Base-by-base conservation (phyloP, 2,888 invertebrate species). In the Candidula unifasciata region DNA sequence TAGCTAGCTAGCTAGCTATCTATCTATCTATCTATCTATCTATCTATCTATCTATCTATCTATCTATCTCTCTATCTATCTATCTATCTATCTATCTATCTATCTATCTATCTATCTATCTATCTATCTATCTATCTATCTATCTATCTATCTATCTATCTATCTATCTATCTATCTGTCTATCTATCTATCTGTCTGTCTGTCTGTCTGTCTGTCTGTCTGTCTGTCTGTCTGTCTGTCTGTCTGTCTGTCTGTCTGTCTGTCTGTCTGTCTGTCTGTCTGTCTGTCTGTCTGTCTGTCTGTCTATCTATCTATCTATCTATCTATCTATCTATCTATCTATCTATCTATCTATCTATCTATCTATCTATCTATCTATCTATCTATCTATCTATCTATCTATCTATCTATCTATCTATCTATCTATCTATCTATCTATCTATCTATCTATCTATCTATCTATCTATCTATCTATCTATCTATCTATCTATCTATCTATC, bases 401-500 rank as follows among this genome's bases (percentile, higher is more conserved):
- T 60, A 77, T 77, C 77, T 77, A 77, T 77, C 77, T 77, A 77
- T 77, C 77, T 77, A 77, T 77, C 77, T 77, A 77, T 77, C 77
- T 77, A 77, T 77, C 77, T 77, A 77, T 77, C 77, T 77, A 77
- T 77, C 77, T 77, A 77, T 77, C 77, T 77, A 78, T 64, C 78
- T 60, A 60, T 60, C 78, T 78, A 78, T 78, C 78, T 64, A 35
- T 77, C 77, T 77, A 57, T 77, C 57, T 57, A 57, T 77, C 77
- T 77, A 77, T 57, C 77, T 77, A 57, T 77, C 73, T 37, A 73
- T 18, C 44, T 73, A 73, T 73, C 16, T 44, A 37, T 73, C 16
- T 73, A 37, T 73, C 16, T 73, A 73, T 73, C 16, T 73, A 37
- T 37, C 3, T 68, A 30, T 27, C 8, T 27, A 68, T 68, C 6